These are phyloP conservation scores for Cynopterus brachyotis DNA, from an alignment of 2,113 vertebrate genomes.

Conservation along the genomic window DNA sequence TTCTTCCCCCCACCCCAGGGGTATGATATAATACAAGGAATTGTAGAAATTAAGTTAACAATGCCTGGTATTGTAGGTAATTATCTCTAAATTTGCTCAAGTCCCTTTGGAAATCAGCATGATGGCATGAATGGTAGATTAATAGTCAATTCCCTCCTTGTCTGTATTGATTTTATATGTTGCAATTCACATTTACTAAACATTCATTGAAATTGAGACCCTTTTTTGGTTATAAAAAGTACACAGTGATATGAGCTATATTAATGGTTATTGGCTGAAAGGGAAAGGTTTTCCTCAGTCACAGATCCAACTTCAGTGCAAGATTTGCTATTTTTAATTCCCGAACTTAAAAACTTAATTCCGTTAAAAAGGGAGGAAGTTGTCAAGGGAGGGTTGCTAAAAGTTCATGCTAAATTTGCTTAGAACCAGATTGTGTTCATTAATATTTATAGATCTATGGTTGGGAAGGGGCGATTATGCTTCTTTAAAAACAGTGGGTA, in stretches of 20 bases:
- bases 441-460: slow-evolving; percentile 79
- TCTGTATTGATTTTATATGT: background rate
- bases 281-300: slow-evolving; percentile 63
- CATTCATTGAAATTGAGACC: slow-evolving; percentile 37
- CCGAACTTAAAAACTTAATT: slow-evolving; percentile 74
- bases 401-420: slow-evolving; percentile 82
- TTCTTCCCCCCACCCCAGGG: background rate
- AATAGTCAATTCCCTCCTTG: background rate
- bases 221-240: slow-evolving; percentile 53
- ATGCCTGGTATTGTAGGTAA: background rate
- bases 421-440: slow-evolving; percentile 80
- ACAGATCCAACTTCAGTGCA: slow-evolving; percentile 58
- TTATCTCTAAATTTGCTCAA: background rate
- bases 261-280: slow-evolving; percentile 62
- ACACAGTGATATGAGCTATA: background rate
- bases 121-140: background rate
- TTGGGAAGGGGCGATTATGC: slow-evolving; percentile 73
- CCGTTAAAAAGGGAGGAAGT: slow-evolving; percentile 78
- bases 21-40: background rate
- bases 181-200: background rate
- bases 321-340: slow-evolving; percentile 78
- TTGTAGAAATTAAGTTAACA: slow-evolving; percentile 29
- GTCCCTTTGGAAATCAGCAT: background rate
- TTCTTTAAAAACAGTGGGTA: slow-evolving; percentile 77
- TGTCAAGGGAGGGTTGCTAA: slow-evolving; percentile 78